These are phyloP conservation scores for Panzeria rudis DNA, from an alignment of 2,888 invertebrate species.

Conservation along the genomic window DNA sequence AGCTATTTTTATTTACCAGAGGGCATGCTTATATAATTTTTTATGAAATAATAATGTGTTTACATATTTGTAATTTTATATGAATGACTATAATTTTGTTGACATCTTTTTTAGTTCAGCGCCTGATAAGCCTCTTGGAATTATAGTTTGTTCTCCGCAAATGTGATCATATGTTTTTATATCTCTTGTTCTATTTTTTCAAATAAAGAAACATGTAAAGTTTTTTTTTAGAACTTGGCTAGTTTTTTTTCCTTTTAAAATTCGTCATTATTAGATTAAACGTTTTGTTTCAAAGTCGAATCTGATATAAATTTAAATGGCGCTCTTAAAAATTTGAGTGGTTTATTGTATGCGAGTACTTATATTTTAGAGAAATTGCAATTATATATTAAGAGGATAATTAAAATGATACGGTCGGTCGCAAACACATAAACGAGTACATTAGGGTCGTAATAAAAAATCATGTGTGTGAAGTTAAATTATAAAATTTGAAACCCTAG, in stretches of 20 bases:
- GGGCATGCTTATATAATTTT: neutral
- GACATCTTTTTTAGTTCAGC: neutral
- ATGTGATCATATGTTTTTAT: neutral
- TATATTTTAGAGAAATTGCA: neutral
- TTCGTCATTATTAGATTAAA: neutral
- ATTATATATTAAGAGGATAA: neutral
- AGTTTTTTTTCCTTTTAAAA: neutral
- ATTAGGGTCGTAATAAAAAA: no score
- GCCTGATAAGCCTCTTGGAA: conserved; percentile 46
- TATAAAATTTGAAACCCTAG: no score
- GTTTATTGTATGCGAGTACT: neutral
- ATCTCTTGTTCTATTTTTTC: neutral
- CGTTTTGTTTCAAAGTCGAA: conserved; percentile 46
- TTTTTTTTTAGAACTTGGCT: neutral
- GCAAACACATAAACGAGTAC: neutral
- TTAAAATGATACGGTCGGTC: neutral
- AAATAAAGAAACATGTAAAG: neutral
- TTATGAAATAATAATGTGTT: no score
- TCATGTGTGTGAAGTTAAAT: no score
- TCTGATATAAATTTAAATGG: neutral
- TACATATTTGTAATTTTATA: no score
- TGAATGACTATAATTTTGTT: no score
- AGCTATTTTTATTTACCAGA: no score
- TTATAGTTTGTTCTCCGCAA: neutral
- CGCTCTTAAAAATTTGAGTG: neutral